Evolutionary conservation across 2,113 vertebrate genomes (phyloP).

Genomic region (Anser brachyrhynchus): DNA sequence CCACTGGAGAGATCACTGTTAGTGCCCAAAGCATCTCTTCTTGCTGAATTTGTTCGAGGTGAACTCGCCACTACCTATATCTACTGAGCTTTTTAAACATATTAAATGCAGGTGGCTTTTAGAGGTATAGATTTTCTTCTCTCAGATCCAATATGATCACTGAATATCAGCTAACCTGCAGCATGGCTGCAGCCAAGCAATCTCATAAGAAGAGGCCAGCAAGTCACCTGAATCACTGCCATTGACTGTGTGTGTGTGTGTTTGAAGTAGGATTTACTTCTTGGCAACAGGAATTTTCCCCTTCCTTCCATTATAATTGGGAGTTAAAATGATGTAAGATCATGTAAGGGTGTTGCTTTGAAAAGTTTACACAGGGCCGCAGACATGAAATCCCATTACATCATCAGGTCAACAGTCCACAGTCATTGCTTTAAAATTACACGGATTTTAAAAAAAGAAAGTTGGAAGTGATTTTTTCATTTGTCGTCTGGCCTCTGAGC

Average conservation of each 20-base stretch:
- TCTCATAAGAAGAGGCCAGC: not conserved
- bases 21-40: not conserved
- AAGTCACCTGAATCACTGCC: not conserved
- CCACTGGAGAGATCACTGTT: not conserved
- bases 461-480: not conserved
- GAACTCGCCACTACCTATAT: not conserved
- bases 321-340: conserved; percentile 21
- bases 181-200: not conserved
- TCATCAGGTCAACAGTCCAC: not conserved
- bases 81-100: not conserved
- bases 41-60: not conserved
- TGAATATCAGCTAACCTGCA: not conserved
- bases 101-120: not conserved
- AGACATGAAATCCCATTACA: conserved; percentile 36
- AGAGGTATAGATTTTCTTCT: not conserved
- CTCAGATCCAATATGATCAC: not conserved
- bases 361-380: not conserved
- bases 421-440: not conserved
- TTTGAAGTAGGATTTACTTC: conserved; percentile 28
- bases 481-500: conserved; percentile 30
- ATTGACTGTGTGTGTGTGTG: not conserved
- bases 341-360: not conserved
- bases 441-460: conserved; percentile 3
- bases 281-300: not conserved
- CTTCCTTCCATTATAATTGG: conserved; percentile 5